Base-by-base conservation (phyloP, 2,113 vertebrate genomes). In the Potamarius usumacintae region DNA sequence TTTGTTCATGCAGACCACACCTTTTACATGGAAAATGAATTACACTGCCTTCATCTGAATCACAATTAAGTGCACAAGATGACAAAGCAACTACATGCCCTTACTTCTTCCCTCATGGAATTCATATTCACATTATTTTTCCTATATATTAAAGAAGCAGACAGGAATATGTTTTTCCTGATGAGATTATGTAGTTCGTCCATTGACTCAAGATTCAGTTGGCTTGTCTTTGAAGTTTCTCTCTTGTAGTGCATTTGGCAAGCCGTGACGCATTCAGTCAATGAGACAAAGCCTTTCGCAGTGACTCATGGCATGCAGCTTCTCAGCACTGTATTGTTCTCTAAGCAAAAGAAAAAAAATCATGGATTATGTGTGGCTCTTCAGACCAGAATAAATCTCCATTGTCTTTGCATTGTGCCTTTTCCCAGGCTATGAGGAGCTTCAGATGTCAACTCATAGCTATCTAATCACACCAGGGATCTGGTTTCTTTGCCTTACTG, bases 181-280 rank as follows among this genome's bases (percentile, higher is more conserved):
- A 50, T 86, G 74, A 80, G n/a, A n/a, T 30, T 63, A n/a, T 83
- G 27, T 53, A 34, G 48, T 67, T 62, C 50, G 22, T 42, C 20
- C 58, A 77, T 78, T 87, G 71, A 83, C 57, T 67, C 42, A 84
- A 52, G 12, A 57, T 74, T 74, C 58, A 86, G 74, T 78, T 85
- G 81, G 65, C 71, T 62, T 84, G 69, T 57, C 84, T 90, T 91
- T 90, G 86, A 88, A 90, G 83, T 55, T 91, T 30, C 17, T 78
- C 11, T 77, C 86, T 85, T 87, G 62, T 84, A 62, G 71, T 69
- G 85, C 87, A 88, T 86, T 42, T 62, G 88, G 81, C 77, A 85
- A 83, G 82, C 27, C 3, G 17, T 91, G 91, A 91, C 86, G 88
- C 89, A 90, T 63, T 76, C 27, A 60, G 72, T 76, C 82, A 15